Evolutionary conservation across 2,888 invertebrate genomes (phyloP).

Genomic region (Chymomyza procnemis): DNA sequence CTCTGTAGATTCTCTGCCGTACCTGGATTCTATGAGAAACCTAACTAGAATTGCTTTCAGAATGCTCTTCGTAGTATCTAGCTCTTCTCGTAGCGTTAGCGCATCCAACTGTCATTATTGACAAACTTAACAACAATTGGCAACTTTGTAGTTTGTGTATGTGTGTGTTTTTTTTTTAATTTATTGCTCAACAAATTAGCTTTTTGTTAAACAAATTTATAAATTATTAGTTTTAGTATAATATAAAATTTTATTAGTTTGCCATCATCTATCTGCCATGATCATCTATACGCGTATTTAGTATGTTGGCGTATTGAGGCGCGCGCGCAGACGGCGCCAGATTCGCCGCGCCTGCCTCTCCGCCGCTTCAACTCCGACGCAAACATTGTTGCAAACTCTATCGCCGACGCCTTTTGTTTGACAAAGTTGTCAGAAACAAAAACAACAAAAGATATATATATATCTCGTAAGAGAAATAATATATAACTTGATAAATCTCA

Average conservation of each 20-base stretch:
- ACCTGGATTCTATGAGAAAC: too few relatives aligned
- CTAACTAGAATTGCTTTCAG: too few relatives aligned
- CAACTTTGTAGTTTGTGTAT: slow-evolving; percentile 18
- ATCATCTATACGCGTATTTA: too few relatives aligned
- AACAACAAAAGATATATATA: background rate
- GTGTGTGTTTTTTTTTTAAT: slow-evolving; percentile 43
- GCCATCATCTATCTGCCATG: slow-evolving; percentile 26
- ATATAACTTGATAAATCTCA: slow-evolving; percentile 50
- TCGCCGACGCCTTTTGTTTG: slow-evolving; percentile 40
- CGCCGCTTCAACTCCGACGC: background rate
- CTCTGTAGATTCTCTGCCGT: too few relatives aligned
- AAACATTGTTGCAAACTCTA: background rate
- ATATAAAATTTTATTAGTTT: slow-evolving; percentile 71
- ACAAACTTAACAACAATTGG: background rate
- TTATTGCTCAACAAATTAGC: slow-evolving; percentile 62
- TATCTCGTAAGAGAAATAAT: background rate
- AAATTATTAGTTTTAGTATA: slow-evolving; percentile 66
- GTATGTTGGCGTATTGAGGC: slow-evolving; percentile 46
- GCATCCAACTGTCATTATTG: background rate
- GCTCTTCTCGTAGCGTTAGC: background rate
- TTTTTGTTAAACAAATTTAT: slow-evolving; percentile 67
- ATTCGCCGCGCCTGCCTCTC: background rate
- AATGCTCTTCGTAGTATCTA: too few relatives aligned
- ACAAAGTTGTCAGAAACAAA: slow-evolving; percentile 44
- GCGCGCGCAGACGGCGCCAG: slow-evolving; percentile 59